phyloP scores from a whole-genome alignment of 2,888 invertebrate species.

The Agrypnus murinus region DNA sequence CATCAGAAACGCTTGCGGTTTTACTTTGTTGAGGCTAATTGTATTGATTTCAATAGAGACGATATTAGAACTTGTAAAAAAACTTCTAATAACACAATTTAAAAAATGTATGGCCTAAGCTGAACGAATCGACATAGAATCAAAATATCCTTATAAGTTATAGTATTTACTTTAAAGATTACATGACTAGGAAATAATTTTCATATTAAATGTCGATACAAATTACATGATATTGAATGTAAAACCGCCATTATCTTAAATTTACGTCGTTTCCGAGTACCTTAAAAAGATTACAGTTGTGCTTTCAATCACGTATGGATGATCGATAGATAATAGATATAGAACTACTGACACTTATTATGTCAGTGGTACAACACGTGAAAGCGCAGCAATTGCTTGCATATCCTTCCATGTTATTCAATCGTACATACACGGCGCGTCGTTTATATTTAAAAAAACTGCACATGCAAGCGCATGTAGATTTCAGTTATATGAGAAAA shows the following conservation, averaged over 20 bases:
- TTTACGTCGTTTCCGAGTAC: slow-evolving; percentile 26
- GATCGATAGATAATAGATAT: slow-evolving; percentile 38
- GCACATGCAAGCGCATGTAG: slow-evolving; percentile 1
- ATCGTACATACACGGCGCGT: neutral
- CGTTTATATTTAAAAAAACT: slow-evolving; percentile 3
- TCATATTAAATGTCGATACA: neutral
- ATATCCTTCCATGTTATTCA: neutral
- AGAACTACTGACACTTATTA: slow-evolving; percentile 36
- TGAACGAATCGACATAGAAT: too few relatives aligned
- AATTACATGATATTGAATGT: neutral
- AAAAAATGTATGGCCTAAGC: too few relatives aligned
- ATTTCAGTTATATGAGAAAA: slow-evolving; percentile 24
- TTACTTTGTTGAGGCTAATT: too few relatives aligned
- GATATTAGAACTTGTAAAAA: too few relatives aligned
- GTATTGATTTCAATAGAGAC: too few relatives aligned
- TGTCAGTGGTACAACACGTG: slow-evolving; percentile 37
- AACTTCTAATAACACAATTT: too few relatives aligned
- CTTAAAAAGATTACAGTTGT: slow-evolving; percentile 20
- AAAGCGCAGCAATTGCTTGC: slow-evolving; percentile 25
- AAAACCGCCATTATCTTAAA: slow-evolving; percentile 20
- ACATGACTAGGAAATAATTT: neutral
- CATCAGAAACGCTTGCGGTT: too few relatives aligned
- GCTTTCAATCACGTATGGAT: slow-evolving; percentile 36
- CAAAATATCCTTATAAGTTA: too few relatives aligned
- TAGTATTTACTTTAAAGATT: too few relatives aligned